Percentiles rank a stretch among this genome's conserved stretches.
Evolutionary conservation across 2,113 vertebrate species (phyloP).

Genomic region (Tachycineta bicolor): DNA sequence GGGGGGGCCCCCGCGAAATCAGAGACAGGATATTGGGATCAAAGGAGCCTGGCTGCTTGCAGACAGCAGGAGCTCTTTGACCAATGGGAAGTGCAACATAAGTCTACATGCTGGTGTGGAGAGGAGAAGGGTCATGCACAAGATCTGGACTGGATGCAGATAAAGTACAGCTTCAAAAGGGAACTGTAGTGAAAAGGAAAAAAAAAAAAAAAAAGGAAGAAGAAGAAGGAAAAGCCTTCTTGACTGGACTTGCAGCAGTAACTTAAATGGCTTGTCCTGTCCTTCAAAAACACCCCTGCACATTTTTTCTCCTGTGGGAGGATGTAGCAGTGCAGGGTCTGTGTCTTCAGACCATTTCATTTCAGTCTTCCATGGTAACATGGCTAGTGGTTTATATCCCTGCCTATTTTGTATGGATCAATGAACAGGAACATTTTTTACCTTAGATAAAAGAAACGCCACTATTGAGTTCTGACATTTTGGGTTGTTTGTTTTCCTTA

Average conservation of each 20-base stretch:
- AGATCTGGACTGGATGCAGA: neutral
- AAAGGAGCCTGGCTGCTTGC: neutral
- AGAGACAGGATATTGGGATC: neutral
- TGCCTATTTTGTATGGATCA: neutral
- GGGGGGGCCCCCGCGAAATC: neutral
- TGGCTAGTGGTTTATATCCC: neutral
- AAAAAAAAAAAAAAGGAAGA: neutral
- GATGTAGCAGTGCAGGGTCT: neutral
- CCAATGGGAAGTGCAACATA: neutral
- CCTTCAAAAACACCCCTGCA: neutral
- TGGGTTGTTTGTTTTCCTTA: neutral
- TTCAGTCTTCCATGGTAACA: neutral
- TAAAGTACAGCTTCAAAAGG: neutral
- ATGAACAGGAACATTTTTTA: neutral
- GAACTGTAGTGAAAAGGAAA: neutral
- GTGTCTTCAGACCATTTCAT: neutral
- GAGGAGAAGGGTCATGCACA: neutral
- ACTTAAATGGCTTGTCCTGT: neutral
- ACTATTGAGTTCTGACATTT: neutral
- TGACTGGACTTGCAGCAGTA: neutral
- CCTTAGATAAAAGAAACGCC: neutral
- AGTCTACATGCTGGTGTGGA: neutral
- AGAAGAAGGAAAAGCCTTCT: neutral
- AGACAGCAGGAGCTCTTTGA: neutral
- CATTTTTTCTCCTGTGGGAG: neutral